Conservation (phyloP, 2,113 vertebrate species). For the Phalacrocorax pelagicus region DNA sequence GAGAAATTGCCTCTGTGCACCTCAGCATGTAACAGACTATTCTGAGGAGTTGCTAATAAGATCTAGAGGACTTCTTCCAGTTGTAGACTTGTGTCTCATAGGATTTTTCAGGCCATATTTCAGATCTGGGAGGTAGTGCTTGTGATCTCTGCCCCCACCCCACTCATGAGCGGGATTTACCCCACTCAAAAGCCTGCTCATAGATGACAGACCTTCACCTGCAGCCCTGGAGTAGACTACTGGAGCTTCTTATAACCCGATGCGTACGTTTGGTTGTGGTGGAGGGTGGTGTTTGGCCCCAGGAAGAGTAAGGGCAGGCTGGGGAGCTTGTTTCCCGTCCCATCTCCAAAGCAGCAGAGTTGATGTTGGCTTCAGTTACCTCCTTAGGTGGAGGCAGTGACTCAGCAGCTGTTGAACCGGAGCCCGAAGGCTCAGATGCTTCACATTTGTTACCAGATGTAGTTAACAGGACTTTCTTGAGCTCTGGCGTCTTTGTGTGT, state of each 20-base stretch:
- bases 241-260: not conserved
- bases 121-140: not conserved
- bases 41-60: not conserved
- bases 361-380: not conserved
- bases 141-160: not conserved
- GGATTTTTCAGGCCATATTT: not conserved
- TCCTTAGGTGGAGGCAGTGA: not conserved
- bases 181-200: rapidly evolving
- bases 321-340: not conserved
- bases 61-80: not conserved
- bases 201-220: not conserved
- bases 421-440: not conserved
- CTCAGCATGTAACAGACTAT: not conserved
- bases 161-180: rapidly evolving
- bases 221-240: not conserved
- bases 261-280: not conserved
- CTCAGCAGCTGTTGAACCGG: not conserved
- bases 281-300: too few species aligned
- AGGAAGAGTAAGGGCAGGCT: not conserved
- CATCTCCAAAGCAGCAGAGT: not conserved
- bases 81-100: not conserved
- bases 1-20: not conserved
- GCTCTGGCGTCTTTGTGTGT: not conserved
- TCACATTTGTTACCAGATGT: rapidly evolving
- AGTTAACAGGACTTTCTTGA: not conserved